Base-by-base conservation (phyloP, 2,888 invertebrate genomes). In the Diarsia dahlii region DNA sequence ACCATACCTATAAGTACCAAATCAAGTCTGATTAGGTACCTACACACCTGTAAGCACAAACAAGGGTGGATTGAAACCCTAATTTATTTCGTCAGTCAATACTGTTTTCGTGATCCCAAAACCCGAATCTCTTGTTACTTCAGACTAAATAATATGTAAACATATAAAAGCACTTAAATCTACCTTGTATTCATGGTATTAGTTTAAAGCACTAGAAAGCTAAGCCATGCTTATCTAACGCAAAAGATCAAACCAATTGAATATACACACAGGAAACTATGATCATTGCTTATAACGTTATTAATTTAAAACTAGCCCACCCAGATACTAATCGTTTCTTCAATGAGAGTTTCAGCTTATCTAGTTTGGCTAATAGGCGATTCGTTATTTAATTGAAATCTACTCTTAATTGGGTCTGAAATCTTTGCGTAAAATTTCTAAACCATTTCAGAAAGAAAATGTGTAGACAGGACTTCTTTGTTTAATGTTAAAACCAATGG, bases 191-290 rank as follows among this genome's bases (percentile, higher is more conserved):
- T 63, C 66, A 18, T 45, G 50, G 20, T 58, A 45, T 50, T 56
- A 28, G 50, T 15, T 77, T 77, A 50, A 46, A 67, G 56, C 48
- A 34, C 45, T 48, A 45, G 23, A 76, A 67, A 70, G 77, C 34
- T 46, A 46, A 54, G 28, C 46, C 45, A 66, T 34, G 48, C 70
- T 69, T 82, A 76, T 80, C 82, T 82, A 76, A n/a, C 13, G n/a
- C 12, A 28, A 62, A 82, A 82, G 54, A 82, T 80, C 77, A 82
- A 80, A 69, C 65, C 18, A 20, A n/a, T 15, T 45, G 13, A 45
- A 63, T 45, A n/a, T 15, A 63, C n/a, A 45, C 45, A 45, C 1
- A 39, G 1, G 13, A n/a, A 13, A 0, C n/a, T n/a, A 60, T 10
- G 6, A 39, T 45, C n/a, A 45, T 63, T n/a, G 8, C 9, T 13